Evolutionary conservation across 1,140 invertebrate species (phyloP), one percentile per base, ranked within the genome.

Genomic region (Drosophila pandora): DNA sequence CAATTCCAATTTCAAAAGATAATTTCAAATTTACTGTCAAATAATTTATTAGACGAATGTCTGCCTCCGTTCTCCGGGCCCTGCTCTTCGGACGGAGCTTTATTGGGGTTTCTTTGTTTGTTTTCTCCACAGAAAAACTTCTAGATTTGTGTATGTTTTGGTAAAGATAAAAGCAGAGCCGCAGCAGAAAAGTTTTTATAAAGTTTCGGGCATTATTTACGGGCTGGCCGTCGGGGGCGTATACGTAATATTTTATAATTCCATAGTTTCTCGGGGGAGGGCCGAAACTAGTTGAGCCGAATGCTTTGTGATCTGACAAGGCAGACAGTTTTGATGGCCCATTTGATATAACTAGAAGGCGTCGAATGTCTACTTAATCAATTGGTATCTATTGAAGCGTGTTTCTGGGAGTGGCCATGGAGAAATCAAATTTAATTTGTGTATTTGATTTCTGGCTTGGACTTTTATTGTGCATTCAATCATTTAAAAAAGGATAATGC

Each of bases 241-340:
- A 88, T 87, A 79, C 83, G 71, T 62, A 83, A 87, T 87, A 88
- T 88, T 88, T 87, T 54, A 85, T 72, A 85, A 64, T 71, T 67
- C 22, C 48, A 32, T 23, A 57, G 59, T 74, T 43, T 13, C 17
- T 37, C 34, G 52, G 49, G 47, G 25, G 73, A 69, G 49, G 59
- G 45, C 54, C 64, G 30, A 45, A 52, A 60, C 54, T 62, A 64
- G 52, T 64, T 75, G 62, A 60, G 53, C 55, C 48, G n/a, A 43
- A 57, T 41, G 59, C 69, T 70, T 73, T 64, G 79, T 45, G 32
- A 63, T 45, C 49, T 56, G 70, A 63, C 45, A 57, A 2, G 21
- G 30, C 23, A 23, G 49, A 58, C 60, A 64, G 48, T 21, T 54
- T 32, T 4, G 53, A 64, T 64, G 50, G 47, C 23, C 59, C 60